A percentile compares a stretch with the other conserved stretches of the same genome.
These are phyloP conservation scores for Ochotona princeps DNA, from an alignment of 2,113 vertebrate genomes.

Conservation along the genomic window DNA sequence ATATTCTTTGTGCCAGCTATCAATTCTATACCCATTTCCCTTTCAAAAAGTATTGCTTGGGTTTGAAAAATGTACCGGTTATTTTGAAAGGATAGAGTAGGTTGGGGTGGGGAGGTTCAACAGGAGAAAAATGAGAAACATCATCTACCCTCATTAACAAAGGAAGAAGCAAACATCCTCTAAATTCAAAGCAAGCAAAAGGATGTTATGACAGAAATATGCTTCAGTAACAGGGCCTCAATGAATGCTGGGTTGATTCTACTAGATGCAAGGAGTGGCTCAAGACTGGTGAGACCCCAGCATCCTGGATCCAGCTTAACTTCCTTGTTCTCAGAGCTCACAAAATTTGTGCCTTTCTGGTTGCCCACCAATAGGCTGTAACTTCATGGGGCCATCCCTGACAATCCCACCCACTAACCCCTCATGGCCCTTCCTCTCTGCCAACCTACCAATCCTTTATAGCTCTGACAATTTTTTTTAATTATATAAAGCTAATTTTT, in stretches of 20 bases:
- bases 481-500: too few species aligned
- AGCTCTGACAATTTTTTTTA: too few species aligned
- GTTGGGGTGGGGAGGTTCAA: background rate
- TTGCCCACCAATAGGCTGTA: too few species aligned
- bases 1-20: background rate
- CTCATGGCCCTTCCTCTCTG: too few species aligned
- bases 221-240: background rate
- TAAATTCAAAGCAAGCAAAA: constrained; percentile 42
- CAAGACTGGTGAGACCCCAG: too few species aligned
- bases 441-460: too few species aligned
- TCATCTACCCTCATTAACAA: background rate
- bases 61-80: background rate
- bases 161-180: background rate
- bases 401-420: too few species aligned
- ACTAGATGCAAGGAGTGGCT: background rate
- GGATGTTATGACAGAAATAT: constrained; percentile 17
- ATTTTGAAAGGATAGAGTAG: background rate
- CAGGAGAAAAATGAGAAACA: constrained; percentile 41
- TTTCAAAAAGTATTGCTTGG: constrained; percentile 25
- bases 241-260: background rate
- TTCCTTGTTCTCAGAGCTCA: too few species aligned
- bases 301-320: too few species aligned
- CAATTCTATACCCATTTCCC: constrained; percentile 37
- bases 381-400: too few species aligned
- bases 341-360: too few species aligned